Evolutionary conservation across 2,797 vertebrate species (phyloP).

Genomic region (Eupleurogrammus muticus): DNA sequence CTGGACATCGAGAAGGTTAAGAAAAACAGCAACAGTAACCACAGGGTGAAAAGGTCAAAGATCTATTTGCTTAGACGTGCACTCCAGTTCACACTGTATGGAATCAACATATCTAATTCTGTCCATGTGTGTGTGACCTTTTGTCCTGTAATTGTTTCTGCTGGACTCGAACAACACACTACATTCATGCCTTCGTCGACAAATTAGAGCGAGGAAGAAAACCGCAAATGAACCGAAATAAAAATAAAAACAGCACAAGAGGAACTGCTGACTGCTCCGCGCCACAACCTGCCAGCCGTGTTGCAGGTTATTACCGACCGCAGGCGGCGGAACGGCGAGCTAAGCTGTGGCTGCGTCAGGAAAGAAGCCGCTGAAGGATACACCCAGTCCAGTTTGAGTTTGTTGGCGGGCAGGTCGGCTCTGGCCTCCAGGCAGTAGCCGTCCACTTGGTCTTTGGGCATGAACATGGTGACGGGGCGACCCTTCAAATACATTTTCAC

Average conservation of each 20-base stretch:
- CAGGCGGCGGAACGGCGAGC: constrained; percentile 45
- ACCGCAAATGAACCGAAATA: constrained; percentile 28
- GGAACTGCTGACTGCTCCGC: constrained; percentile 58
- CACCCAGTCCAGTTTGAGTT: constrained; percentile 99
- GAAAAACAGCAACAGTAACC: constrained; percentile 48
- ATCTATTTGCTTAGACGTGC: not conserved
- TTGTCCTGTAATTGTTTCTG: constrained; percentile 24
- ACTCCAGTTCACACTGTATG: not conserved
- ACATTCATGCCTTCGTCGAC: constrained; percentile 37
- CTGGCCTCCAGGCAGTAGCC: constrained; percentile 94
- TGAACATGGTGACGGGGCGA: constrained; percentile 97
- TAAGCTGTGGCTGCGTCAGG: not conserved
- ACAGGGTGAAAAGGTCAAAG: not conserved
- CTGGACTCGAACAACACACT: constrained; percentile 29
- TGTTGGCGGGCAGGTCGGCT: constrained; percentile 91
- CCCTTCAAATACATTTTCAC: constrained; percentile 99
- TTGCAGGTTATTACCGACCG: constrained; percentile 56
- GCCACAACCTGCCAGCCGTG: constrained; percentile 50
- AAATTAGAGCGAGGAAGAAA: constrained; percentile 30
- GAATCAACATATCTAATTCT: constrained; percentile 12
- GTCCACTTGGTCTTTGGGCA: constrained; percentile 97
- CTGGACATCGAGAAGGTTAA: constrained; percentile 79
- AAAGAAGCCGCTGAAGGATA: constrained; percentile 88
- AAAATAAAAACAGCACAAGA: constrained; percentile 56
- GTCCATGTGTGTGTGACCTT: constrained; percentile 7